phyloP scores from a whole-genome alignment of 1,140 invertebrate genomes.

The Amphibalanus amphitrite region DNA sequence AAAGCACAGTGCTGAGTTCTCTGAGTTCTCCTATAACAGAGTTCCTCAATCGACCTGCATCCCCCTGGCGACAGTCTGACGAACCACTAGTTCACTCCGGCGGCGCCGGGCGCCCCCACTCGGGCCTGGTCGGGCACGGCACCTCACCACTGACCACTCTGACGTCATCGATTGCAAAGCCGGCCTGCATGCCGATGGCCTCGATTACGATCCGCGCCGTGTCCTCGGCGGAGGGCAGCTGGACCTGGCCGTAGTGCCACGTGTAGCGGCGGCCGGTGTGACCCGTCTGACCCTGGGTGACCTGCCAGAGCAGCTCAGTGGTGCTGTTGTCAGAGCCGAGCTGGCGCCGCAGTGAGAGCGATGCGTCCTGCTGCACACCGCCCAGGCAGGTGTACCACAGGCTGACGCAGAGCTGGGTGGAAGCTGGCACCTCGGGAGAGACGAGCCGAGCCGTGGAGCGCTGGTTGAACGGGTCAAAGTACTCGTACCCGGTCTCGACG shows the following conservation, averaged over 20 bases:
- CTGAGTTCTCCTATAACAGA: too few species aligned
- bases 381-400: background rate
- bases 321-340: background rate
- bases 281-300: background rate
- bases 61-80: background rate
- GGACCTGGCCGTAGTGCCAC: background rate
- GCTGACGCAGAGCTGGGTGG: background rate
- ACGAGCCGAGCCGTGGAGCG: background rate
- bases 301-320: background rate
- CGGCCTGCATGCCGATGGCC: conserved; percentile 5
- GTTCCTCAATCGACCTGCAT: too few species aligned
- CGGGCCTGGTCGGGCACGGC: background rate
- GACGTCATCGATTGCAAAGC: background rate
- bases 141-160: background rate
- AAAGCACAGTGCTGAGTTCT: too few species aligned
- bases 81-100: background rate
- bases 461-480: conserved; percentile 4
- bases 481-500: background rate
- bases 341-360: background rate
- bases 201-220: background rate
- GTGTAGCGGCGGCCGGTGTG: background rate
- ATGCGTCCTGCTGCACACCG: background rate
- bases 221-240: background rate
- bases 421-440: background rate
- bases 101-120: background rate